Base-by-base conservation (phyloP, 2,888 invertebrate species). In the Pristionchus exspectatus region DNA sequence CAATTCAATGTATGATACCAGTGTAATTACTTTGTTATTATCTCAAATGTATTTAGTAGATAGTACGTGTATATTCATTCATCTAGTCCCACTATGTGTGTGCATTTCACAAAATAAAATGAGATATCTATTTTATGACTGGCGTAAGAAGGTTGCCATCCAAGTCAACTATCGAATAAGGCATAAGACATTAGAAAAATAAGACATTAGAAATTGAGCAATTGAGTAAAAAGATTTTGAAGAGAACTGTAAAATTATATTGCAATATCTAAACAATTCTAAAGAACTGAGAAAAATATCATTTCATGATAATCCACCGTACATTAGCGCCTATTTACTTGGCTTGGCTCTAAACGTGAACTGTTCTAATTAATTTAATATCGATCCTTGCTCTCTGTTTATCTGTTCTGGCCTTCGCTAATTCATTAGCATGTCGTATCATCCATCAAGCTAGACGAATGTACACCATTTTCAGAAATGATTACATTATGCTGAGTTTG, bases 1-100 rank as follows among this genome's bases (percentile, higher is more conserved):
- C 77, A 77, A 77, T 50, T 77, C 77, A 77, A 74, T n/a, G 44
- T 50, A 77, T 77, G 38, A 33, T 77, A 77, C 77, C 30, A 72
- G 72, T 72, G n/a, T 72, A n/a, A 27, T 7, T 30, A 30, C 33
- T 33, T 30, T 72, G 72, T 77, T 24, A 44, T 50, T 77, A 44
- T 50, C 77, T 18, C 77, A 33, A 69, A 50, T 77, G 72, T 72
- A 72, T 77, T 77, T n/a, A 44, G 38, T 77, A 77, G 77, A 44
- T 77, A 77, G 77, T 77, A 77, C 44, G 44, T 24, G 21, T 50
- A 24, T 10, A n/a, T 18, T 50, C 27, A n/a, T 18, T 50, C 16
- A 44, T 77, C 77, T 77, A 77, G 77, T 77, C 77, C 30, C 44
- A 44, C 44, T 77, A 10, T n/a, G 38, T 74, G 74, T 77, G 72